Base-by-base conservation (phyloP, 92 coral and sea anemone genomes). In the Porites cylindrica region DNA sequence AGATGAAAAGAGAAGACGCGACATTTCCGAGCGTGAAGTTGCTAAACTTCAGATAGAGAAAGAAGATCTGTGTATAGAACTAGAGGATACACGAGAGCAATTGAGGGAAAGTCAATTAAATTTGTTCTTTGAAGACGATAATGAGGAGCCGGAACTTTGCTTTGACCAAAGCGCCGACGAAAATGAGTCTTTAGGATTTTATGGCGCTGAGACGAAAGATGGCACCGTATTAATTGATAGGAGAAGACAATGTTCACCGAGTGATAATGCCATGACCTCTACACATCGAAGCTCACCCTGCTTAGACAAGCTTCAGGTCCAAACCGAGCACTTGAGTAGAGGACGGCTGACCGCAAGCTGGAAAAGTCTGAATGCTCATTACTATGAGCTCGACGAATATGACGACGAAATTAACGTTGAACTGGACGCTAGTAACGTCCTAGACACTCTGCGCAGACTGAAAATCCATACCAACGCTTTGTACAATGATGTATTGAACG, bases 351-450 rank as follows among this genome's bases (percentile, higher is more conserved):
- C 90, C 2, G 72, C 69, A 12, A 78, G 87, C 66, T 92, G 95
- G 95, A 78, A 66, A 51, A 86, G 74, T 16, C 79, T 91, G 24
- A 92, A 92, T 66, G 76, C 78, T 20, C 90, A 90, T 24, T 91
- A 85, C 79, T 92, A 89, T 84, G 95, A 92, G 76, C 85, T 92
- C 78, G 95, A 92, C 83, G 93, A 92, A 67, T 92, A 92, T 77
- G 95, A 92, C 61, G 60, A 81, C 74, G 95, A 92, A 67, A 85
- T 92, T n/a, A 87, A 89, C 77, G 80, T 80, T 51, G 89, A 81
- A 38, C 26, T 76, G 65, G 88, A 89, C 79, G 78, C 89, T 21
- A 74, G 81, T 58, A 91, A 89, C 53, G 58, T 92, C 47, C 70
- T 72, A 21, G 92, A 85, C 29, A 77, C 80, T 0, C 86, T 92